Evolutionary conservation across 2,888 invertebrate species (phyloP).

Genomic region (Scaptodrosophila latifasciaeformis): DNA sequence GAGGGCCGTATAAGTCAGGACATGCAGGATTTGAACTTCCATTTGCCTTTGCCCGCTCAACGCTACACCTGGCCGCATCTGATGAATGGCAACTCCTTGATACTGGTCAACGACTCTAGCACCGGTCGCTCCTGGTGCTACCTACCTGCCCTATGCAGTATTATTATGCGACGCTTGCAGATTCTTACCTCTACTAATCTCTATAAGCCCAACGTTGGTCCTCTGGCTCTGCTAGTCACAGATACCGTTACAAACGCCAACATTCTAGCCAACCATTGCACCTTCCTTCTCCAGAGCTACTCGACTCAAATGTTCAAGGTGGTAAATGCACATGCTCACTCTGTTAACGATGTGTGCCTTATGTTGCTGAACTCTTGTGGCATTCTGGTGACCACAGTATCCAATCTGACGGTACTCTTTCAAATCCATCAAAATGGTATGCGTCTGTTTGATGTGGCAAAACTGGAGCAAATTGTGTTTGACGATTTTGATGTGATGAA

Average conservation of each 20-base stretch:
- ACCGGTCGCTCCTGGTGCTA: slow-evolving; percentile 45
- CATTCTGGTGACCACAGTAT: slow-evolving; percentile 39
- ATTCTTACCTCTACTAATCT: background rate
- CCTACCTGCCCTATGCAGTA: slow-evolving; percentile 35
- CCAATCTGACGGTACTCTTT: slow-evolving; percentile 22
- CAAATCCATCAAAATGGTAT: background rate
- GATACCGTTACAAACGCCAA: slow-evolving; percentile 26
- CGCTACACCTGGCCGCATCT: slow-evolving; percentile 48
- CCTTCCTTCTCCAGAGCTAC: slow-evolving; percentile 18
- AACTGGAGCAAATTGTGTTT: slow-evolving; percentile 33
- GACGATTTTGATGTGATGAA: slow-evolving; percentile 47
- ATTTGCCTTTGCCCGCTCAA: slow-evolving; percentile 15
- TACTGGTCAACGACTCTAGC: slow-evolving; percentile 14
- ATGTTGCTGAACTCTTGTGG: slow-evolving; percentile 41
- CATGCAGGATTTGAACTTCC: slow-evolving; percentile 10
- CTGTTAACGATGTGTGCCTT: background rate
- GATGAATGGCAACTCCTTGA: slow-evolving; percentile 22
- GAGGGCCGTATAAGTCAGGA: background rate
- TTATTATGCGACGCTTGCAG: background rate
- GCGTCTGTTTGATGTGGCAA: slow-evolving; percentile 15
- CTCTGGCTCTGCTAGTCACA: slow-evolving; percentile 39
- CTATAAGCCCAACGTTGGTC: slow-evolving; percentile 19
- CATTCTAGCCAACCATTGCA: slow-evolving; percentile 16
- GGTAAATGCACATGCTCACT: slow-evolving; percentile 24
- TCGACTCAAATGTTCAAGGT: slow-evolving; percentile 17